Evolutionary conservation across 2,888 invertebrate species (phyloP).

Genomic region (Drosophila siamana): DNA sequence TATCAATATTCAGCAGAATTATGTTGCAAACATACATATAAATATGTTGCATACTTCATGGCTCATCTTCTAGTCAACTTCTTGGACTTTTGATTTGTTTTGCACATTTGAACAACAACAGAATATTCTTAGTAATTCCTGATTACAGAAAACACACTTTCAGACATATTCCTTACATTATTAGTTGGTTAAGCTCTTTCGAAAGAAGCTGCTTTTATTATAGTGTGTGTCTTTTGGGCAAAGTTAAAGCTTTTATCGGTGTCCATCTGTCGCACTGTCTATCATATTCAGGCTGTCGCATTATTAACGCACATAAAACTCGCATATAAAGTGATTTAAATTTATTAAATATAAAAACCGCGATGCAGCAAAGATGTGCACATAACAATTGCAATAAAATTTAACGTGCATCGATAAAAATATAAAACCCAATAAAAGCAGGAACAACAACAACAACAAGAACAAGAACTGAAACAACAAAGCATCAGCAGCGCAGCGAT

Average conservation of each 20-base stretch:
- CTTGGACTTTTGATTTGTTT: neutral
- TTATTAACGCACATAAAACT: conserved; percentile 81
- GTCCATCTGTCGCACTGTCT: neutral
- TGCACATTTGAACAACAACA: neutral
- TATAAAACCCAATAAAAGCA: conserved; percentile 73
- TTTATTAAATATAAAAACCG: conserved; percentile 77
- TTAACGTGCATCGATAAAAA: conserved; percentile 80
- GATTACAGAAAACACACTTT: no score
- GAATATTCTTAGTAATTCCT: neutral
- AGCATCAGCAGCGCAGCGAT: conserved; percentile 20
- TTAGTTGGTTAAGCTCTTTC: no score
- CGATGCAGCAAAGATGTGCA: conserved; percentile 71
- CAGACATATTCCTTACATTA: no score
- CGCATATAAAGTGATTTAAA: conserved; percentile 80
- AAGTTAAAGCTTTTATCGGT: conserved; percentile 1
- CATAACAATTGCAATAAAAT: conserved; percentile 81
- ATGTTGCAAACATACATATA: no score
- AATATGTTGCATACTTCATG: neutral
- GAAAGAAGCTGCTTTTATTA: neutral
- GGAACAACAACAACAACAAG: conserved; percentile 42
- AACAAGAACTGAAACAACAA: conserved; percentile 11
- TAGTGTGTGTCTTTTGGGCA: neutral
- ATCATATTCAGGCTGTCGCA: conserved; percentile 43
- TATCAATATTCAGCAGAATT: neutral
- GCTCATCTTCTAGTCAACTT: neutral